A percentile compares a stretch with the other conserved stretches of the same genome.
These are phyloP conservation scores for Aradophagus sp. DNA, from an alignment of 1,140 invertebrate genomes.

Conservation along the genomic window DNA sequence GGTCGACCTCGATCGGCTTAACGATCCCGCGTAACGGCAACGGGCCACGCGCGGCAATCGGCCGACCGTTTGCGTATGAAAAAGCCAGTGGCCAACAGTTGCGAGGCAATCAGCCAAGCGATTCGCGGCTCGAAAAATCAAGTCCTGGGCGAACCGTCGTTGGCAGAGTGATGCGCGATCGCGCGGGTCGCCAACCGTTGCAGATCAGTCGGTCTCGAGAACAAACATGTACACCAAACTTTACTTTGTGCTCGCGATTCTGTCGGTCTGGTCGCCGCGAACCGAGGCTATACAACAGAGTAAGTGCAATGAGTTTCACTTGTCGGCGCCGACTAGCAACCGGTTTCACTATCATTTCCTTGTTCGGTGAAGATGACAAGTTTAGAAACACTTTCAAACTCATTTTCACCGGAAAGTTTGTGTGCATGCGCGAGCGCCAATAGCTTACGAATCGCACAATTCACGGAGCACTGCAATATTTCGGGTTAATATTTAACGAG, in stretches of 20 bases:
- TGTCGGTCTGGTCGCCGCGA: constrained; percentile 27
- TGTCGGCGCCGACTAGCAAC: constrained; percentile 7
- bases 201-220: constrained; percentile 10
- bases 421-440: too few relatives aligned
- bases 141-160: not conserved
- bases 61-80: constrained; percentile 37
- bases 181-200: constrained; percentile 12
- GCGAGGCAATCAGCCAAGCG: constrained; percentile 27
- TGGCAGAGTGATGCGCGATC: constrained; percentile 26
- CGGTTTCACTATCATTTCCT: constrained; percentile 24
- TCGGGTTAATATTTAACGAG: too few relatives aligned
- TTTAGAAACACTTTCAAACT: too few relatives aligned
- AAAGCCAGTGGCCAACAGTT: constrained; percentile 35
- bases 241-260: constrained; percentile 23
- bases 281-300: constrained; percentile 36
- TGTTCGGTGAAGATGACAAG: constrained; percentile 19
- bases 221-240: constrained; percentile 22
- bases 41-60: constrained; percentile 31
- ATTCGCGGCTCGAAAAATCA: constrained; percentile 32
- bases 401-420: too few relatives aligned
- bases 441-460: too few relatives aligned
- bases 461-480: too few relatives aligned
- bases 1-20: constrained; percentile 51
- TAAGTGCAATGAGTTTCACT: constrained; percentile 35
- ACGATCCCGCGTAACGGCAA: constrained; percentile 41